Evolutionary conservation across 2,888 invertebrate genomes (phyloP).

Genomic region (Muschampia plurimacula): DNA sequence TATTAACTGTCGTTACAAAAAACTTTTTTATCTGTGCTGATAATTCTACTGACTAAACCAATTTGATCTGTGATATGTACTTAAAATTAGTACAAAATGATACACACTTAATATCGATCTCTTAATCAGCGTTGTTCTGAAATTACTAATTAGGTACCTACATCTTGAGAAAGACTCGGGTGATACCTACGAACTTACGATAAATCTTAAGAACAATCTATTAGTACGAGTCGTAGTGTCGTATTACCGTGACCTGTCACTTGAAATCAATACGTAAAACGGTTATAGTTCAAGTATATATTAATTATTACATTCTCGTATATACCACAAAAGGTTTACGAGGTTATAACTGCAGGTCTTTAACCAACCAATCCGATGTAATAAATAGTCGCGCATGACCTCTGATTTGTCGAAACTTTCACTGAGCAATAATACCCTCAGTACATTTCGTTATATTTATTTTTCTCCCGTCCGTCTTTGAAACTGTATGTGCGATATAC

Average conservation of each 20-base stretch:
- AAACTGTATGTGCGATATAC: slow-evolving; percentile 1
- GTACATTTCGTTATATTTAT: no score
- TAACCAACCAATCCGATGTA: slow-evolving; percentile 15
- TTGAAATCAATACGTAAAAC: not conserved
- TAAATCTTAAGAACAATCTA: no score
- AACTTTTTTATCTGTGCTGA: no score
- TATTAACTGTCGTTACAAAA: no score
- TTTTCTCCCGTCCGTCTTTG: slow-evolving; percentile 19
- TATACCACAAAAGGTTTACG: slow-evolving; percentile 9
- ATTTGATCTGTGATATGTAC: no score
- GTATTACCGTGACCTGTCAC: slow-evolving; percentile 36
- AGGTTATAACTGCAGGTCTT: not conserved
- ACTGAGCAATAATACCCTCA: slow-evolving; percentile 21
- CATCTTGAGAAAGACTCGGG: no score
- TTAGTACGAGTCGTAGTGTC: not conserved
- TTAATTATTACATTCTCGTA: not conserved
- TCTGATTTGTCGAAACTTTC: slow-evolving; percentile 31
- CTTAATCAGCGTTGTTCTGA: no score
- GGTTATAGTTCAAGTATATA: slow-evolving; percentile 32
- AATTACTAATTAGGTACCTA: no score
- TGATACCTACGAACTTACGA: no score
- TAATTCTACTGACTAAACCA: no score
- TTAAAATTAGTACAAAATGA: no score
- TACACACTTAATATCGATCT: no score
- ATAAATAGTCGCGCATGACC: slow-evolving; percentile 16